Base-by-base conservation (phyloP, 2,888 invertebrate genomes). In the Synanthedon formicaeformis region DNA sequence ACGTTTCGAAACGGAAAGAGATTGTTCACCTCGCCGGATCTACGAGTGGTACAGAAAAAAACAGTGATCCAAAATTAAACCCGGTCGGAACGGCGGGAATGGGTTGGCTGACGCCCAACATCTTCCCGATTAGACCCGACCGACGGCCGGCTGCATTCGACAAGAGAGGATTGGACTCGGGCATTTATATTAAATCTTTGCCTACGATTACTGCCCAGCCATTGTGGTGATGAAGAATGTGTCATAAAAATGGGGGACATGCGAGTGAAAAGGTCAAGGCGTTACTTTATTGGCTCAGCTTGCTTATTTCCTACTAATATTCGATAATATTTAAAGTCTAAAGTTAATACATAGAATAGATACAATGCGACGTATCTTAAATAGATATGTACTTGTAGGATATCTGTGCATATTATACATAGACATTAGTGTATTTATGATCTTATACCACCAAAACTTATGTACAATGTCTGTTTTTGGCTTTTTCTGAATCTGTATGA, bases 41-140 rank as follows among this genome's bases (percentile, higher is more conserved):
- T 75, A 75, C 74, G 74, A 78, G 67, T 67, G 60, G 63, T 62
- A 67, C 64, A 69, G 68, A 75, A 80, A 83, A 77, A 84, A 84
- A 77, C 67, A 63, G 70, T 77, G 81, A 76, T 86, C 85, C 80
- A 85, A 87, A 84, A 78, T 81, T 86, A 86, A 84, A 80, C 79
- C 69, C 71, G 73, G 73, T 61, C 67, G 73, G 73, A 76, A 74
- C 79, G 78, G 70, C 77, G 81, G 80, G 81, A 80, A 80, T 70
- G 73, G 74, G 71, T 86, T 85, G 85, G 85, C 86, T 72, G 65
- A 64, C 76, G 78, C 81, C 86, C 86, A 86, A 79, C 73, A 63
- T 66, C 66, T 34, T 66, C 64, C 70, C 73, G 77, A 74, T 72
- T 67, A 67, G 60, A 65, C 60, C 62, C 78, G 74, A 72, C 68